Evolutionary conservation across 1,140 invertebrate species (phyloP), one percentile per base, ranked within the genome.

Genomic region (Orussus abietinus): DNA sequence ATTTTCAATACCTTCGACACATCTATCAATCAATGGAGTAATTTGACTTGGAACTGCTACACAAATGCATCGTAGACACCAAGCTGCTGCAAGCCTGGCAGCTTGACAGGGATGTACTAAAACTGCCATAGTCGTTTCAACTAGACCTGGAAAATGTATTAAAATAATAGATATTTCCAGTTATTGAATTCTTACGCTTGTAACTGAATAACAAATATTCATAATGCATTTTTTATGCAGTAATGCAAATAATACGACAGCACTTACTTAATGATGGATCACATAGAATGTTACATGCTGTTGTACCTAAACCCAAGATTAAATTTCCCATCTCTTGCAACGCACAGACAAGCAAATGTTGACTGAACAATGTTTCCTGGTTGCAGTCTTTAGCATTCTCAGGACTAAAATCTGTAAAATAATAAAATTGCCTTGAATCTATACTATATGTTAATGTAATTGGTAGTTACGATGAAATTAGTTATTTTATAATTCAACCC

Each of bases 291-390:
- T 91, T 88, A 45, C 86, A 84, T 6, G 93, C 90, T 4, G 92
- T 92, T 1, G 94, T 97, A 14, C 93, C 93, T 4, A 98, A 78
- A 45, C 88, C 86, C 19, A 90, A 74, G 26, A 96, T 83, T 30
- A 90, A 69, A 53, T 84, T 83, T n/a, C 86, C 85, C 36, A 94
- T 82, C 73, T 98, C 94, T 63, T 95, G 92, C 15, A 99, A 72
- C 4, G 92, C 90, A 69, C 95, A 97, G 4, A 96, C 90, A 17
- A 97, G 63, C 38, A 96, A 75, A 75, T 98, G 94, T 64, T 97
- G 94, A 64, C 90, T 92, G 64, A 91, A 90, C n/a, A 91, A 67
- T 12, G 88, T 90, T 66, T 92, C 89, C 72, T 88, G 89, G 67
- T 91, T 91, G 40, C 83, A 87, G 58, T 92, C 89, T 69, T 90